These are phyloP conservation scores for Zaprionus taronus DNA, from an alignment of 1,140 invertebrate genomes.

Conservation along the genomic window DNA sequence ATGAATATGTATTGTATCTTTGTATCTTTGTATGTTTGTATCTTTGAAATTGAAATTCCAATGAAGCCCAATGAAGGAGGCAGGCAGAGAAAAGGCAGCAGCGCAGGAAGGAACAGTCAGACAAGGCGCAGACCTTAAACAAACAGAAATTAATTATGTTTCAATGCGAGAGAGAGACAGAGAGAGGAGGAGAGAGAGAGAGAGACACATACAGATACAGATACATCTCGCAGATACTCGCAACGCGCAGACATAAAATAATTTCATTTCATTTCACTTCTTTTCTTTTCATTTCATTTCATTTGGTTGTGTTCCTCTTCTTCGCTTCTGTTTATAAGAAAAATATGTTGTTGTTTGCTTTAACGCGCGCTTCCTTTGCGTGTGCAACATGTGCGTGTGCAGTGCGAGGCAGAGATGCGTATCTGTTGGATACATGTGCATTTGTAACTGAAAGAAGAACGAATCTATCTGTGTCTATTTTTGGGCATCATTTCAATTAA, in stretches of 20 bases:
- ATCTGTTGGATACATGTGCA: slow-evolving; percentile 65
- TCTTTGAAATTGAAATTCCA: slow-evolving; percentile 74
- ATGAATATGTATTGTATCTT: slow-evolving; percentile 66
- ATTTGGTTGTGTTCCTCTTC: slow-evolving; percentile 42
- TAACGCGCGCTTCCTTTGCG: slow-evolving; percentile 77
- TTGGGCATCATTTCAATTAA: slow-evolving; percentile 70
- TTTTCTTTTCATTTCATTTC: slow-evolving; percentile 47
- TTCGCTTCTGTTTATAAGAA: slow-evolving; percentile 76
- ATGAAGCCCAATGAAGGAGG: slow-evolving; percentile 76
- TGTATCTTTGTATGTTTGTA: slow-evolving; percentile 43
- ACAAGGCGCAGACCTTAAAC: slow-evolving; percentile 74
- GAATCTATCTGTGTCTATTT: slow-evolving; percentile 57
- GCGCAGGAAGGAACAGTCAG: slow-evolving; percentile 74
- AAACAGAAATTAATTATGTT: slow-evolving; percentile 84
- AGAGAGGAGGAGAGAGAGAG: slow-evolving; percentile 22
- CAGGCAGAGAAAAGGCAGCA: slow-evolving; percentile 26
- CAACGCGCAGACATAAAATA: slow-evolving; percentile 67
- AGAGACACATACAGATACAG: slow-evolving; percentile 17
- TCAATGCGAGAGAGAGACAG: slow-evolving; percentile 58
- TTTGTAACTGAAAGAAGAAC: slow-evolving; percentile 5
- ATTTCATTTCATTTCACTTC: slow-evolving; percentile 62
- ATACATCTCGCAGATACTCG: slow-evolving; percentile 35
- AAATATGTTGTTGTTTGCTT: slow-evolving; percentile 82
- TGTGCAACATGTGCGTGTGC: slow-evolving; percentile 34
- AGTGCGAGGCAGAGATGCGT: slow-evolving; percentile 61